Base-by-base conservation (phyloP, 2,113 vertebrate species). In the Atlantisia rogersi region DNA sequence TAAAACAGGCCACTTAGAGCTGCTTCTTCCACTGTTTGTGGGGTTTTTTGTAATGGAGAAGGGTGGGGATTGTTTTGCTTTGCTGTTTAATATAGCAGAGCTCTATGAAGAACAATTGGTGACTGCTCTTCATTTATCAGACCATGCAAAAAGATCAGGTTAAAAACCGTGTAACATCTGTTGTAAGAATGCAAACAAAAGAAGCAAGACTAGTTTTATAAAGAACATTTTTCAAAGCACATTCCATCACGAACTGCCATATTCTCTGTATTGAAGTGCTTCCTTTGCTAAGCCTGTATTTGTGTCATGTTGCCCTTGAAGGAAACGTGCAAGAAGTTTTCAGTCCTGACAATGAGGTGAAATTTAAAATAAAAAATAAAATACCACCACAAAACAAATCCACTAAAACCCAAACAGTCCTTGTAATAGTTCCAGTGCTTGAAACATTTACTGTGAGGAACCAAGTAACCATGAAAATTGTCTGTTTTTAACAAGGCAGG, bases 91-190 rank as follows among this genome's bases (percentile, higher is more conserved):
- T 53, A 48, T 46, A 68, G 22, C 9, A 77, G 32, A 77, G 19
- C 14, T 85, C 67, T 63, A 29, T 32, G 58, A 52, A 58, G 44
- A 64, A 71, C 21, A 48, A 67, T 26, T 12, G 26, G 3, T 55
- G 37, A 20, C 13, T 90, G 42, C 22, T 77, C 15, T 35, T 67
- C n/a, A 18, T 37, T 9, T 9, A 62, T 5, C 31, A 74, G 24
- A 48, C 16, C 26, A 15, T 3, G 19, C 25, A 65, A 20, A 35
- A 69, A 28, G 22, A 42, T 9, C 18, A 71, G n/a, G 18, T 58
- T 59, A 31, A 56, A 32, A 48, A 37, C 1, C 44, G 48, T 1
- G 0, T 22, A 39, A 53, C 2, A 11, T 32, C 24, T 74, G 65
- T 39, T 67, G 9, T 18, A 59, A 37, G 18, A 50, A n/a, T 4